phyloP scores from a whole-genome alignment of 1,140 invertebrate genomes.

The Apis mellifera region Amel_HAv3.1 CM009939.2:3146001-3146500 shows the following conservation, averaged over 20 bases:
- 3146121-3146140: conserved; percentile 38
- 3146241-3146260: too few relatives aligned
- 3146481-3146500: not conserved
- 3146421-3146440: too few relatives aligned
- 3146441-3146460: not conserved
- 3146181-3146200: not conserved
- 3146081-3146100: conserved; percentile 61
- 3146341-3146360: too few relatives aligned
- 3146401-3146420: too few relatives aligned
- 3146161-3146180: conserved; percentile 40
- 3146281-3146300: too few relatives aligned
- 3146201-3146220: too few relatives aligned
- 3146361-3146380: too few relatives aligned
- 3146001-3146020: conserved; percentile 46
- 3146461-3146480: not conserved
- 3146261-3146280: too few relatives aligned
- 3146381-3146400: too few relatives aligned
- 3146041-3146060: not conserved
- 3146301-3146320: too few relatives aligned
- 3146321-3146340: too few relatives aligned
- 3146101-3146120: conserved; percentile 49
- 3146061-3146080: conserved; percentile 50
- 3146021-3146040: conserved; percentile 8
- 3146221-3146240: not conserved
- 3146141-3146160: conserved; percentile 39